phyloP scores from a whole-genome alignment of 2,888 invertebrate genomes.

The Rosalia funebris region DNA sequence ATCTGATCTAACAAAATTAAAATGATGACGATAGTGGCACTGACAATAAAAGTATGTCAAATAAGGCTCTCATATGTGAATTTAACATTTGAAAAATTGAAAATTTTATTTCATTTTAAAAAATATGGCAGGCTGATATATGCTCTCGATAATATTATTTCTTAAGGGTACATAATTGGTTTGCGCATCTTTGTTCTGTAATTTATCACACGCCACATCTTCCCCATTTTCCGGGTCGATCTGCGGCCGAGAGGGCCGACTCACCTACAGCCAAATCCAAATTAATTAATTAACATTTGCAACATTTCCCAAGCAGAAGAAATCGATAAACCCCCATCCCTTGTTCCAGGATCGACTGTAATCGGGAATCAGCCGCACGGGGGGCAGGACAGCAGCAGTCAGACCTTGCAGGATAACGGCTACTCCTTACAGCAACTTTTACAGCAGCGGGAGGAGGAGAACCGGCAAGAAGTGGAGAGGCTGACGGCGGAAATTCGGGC shows the following conservation, averaged over 20 bases:
- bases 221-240: neutral
- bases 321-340: conserved; percentile 11
- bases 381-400: conserved; percentile 37
- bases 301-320: conserved; percentile 14
- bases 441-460: conserved; percentile 72
- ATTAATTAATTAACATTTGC: conserved; percentile 24
- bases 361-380: conserved; percentile 44
- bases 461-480: conserved; percentile 69
- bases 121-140: too few relatives aligned
- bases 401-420: conserved; percentile 58
- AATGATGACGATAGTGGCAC: too few relatives aligned
- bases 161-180: too few relatives aligned
- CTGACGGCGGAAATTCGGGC: conserved; percentile 72
- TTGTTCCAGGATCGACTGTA: conserved; percentile 55
- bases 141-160: too few relatives aligned
- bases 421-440: conserved; percentile 65
- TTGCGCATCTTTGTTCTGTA: neutral
- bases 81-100: too few relatives aligned
- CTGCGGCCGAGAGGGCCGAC: neutral
- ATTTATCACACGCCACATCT: neutral
- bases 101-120: too few relatives aligned
- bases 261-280: neutral
- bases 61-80: too few relatives aligned
- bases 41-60: too few relatives aligned
- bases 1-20: too few relatives aligned